Conservation (phyloP, 1,140 invertebrate species). For the Lepidostoma basale region DNA sequence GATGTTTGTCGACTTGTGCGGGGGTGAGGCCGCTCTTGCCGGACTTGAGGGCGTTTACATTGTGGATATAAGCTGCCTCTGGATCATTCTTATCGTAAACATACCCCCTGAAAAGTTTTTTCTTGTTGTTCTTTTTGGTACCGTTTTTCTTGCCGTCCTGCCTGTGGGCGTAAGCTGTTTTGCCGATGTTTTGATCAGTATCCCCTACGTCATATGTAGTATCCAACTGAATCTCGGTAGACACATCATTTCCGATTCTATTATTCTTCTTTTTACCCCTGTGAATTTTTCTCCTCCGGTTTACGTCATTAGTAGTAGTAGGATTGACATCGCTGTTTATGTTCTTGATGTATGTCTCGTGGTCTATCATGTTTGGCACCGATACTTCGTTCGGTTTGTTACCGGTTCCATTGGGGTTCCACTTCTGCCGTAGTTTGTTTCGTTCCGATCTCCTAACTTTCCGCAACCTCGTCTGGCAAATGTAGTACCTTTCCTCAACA, state of each 20-base stretch:
- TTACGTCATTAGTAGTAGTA: slow-evolving; percentile 21
- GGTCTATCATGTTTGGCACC: slow-evolving; percentile 48
- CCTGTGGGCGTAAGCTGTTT: slow-evolving; percentile 16
- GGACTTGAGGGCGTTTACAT: slow-evolving; percentile 53
- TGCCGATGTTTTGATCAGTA: neutral
- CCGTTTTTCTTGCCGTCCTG: slow-evolving; percentile 19
- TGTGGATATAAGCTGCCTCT: slow-evolving; percentile 55
- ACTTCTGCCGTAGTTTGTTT: slow-evolving; percentile 52
- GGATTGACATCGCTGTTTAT: slow-evolving; percentile 40
- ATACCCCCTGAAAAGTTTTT: slow-evolving; percentile 44
- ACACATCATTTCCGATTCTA: neutral
- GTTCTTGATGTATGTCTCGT: slow-evolving; percentile 7
- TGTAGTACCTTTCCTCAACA: slow-evolving; percentile 66
- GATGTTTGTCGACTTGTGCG: slow-evolving; percentile 53
- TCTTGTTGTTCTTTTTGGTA: slow-evolving; percentile 4
- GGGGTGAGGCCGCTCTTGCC: slow-evolving; percentile 54
- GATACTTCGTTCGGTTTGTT: slow-evolving; percentile 60
- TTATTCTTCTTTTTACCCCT: neutral
- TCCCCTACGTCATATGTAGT: too few relatives aligned
- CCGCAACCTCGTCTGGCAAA: slow-evolving; percentile 66
- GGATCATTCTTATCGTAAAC: slow-evolving; percentile 56
- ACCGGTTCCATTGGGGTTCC: slow-evolving; percentile 51
- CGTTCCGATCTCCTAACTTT: slow-evolving; percentile 55
- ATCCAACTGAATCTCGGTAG: too few relatives aligned
- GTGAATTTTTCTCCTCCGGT: neutral